Percentiles rank a stretch among this genome's conserved stretches.
Evolutionary conservation across 2,888 invertebrate genomes (phyloP).

Genomic region (Cerceris rybyensis): DNA sequence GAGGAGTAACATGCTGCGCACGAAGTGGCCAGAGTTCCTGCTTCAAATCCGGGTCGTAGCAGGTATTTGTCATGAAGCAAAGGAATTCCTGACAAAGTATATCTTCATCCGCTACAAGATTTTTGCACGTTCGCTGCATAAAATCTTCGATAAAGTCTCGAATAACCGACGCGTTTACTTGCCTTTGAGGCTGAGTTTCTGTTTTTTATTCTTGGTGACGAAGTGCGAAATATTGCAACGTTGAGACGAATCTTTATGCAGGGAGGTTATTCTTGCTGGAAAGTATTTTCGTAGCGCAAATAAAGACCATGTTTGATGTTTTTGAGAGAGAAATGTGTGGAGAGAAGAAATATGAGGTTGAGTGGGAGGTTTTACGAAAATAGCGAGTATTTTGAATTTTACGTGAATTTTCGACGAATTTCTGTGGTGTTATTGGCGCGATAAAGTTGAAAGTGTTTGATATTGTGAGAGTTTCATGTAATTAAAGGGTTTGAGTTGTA

Average conservation of each 20-base stretch:
- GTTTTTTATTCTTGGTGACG: not conserved
- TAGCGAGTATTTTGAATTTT: no score
- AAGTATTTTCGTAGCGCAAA: no score
- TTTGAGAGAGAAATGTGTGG: no score
- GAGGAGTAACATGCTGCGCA: constrained; percentile 36
- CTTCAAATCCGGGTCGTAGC: constrained; percentile 54
- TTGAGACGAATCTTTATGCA: not conserved
- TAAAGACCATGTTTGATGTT: no score
- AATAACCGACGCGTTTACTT: constrained; percentile 26
- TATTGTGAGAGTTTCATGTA: no score
- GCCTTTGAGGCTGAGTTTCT: not conserved
- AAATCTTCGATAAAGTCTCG: constrained; percentile 36
- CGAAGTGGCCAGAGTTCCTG: constrained; percentile 33
- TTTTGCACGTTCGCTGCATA: constrained; percentile 36
- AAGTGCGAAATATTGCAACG: not conserved
- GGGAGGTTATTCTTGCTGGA: not conserved
- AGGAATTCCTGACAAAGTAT: constrained; percentile 49
- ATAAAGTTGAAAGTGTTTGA: no score
- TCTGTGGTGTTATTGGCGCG: no score
- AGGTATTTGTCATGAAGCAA: constrained; percentile 53
- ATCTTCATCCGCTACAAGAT: constrained; percentile 28
- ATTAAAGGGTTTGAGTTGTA: no score
- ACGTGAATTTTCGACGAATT: no score
- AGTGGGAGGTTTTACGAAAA: no score
- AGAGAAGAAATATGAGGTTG: no score